Conservation (phyloP, 2,888 invertebrate species). For the Pinctada fucata region DNA sequence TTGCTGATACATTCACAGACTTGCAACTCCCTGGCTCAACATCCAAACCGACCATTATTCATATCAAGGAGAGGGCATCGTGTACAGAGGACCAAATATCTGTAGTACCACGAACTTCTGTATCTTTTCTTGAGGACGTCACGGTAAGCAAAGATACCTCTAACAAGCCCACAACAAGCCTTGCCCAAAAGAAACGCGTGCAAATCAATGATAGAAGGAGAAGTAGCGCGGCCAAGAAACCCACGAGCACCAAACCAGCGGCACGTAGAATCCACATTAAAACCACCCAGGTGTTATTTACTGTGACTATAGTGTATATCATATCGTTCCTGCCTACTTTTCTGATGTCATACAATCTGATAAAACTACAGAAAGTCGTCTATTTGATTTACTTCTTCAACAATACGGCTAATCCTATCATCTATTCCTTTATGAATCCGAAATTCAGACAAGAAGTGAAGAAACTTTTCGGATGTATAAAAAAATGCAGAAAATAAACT, state of each 20-base stretch:
- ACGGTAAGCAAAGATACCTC: neutral
- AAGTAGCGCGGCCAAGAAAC: neutral
- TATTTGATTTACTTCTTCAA: slow-evolving; percentile 68
- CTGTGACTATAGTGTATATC: slow-evolving; percentile 65
- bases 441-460: slow-evolving; percentile 54
- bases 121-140: neutral
- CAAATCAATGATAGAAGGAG: neutral
- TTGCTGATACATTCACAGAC: too few species aligned
- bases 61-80: neutral
- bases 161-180: neutral
- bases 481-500: neutral
- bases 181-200: neutral
- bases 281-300: slow-evolving; percentile 64
- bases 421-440: slow-evolving; percentile 69
- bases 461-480: slow-evolving; percentile 39
- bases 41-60: neutral
- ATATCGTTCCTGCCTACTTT: slow-evolving; percentile 65
- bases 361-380: slow-evolving; percentile 50
- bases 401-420: slow-evolving; percentile 67
- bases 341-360: slow-evolving; percentile 53
- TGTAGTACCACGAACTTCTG: neutral
- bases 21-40: neutral
- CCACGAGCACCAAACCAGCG: neutral
- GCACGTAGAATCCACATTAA: slow-evolving; percentile 53
- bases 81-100: neutral